A percentile compares a stretch with the other conserved stretches of the same genome.
phyloP scores from a whole-genome alignment of 2,797 vertebrate species.

The Cryptoprocta ferox region DNA sequence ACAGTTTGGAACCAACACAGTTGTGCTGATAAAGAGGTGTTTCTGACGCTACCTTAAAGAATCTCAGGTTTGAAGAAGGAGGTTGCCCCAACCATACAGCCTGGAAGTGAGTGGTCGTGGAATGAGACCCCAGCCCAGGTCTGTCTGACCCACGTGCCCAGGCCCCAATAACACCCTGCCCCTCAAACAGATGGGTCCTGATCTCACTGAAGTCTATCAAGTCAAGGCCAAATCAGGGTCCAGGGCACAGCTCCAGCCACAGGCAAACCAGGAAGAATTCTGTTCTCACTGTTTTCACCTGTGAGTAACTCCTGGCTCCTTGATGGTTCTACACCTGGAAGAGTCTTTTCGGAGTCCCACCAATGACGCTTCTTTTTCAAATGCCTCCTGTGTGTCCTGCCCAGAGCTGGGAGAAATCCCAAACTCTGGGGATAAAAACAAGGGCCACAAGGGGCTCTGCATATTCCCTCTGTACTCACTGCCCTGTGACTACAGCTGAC shows the following conservation, averaged over 20 bases:
- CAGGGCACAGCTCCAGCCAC: not conserved
- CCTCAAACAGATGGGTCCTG: not conserved
- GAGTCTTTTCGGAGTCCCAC: not conserved
- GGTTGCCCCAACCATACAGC: not conserved
- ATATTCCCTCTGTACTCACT: not conserved
- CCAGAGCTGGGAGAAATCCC: not conserved
- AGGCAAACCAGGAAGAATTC: not conserved
- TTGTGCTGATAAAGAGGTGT: not conserved
- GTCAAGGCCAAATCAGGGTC: not conserved
- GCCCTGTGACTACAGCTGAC: conserved; percentile 67
- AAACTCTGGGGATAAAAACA: conserved; percentile 7
- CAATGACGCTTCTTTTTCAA: not conserved
- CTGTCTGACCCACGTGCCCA: not conserved
- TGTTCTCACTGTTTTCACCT: not conserved
- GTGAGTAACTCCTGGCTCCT: not conserved
- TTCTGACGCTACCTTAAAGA: not conserved
- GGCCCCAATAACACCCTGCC: not conserved
- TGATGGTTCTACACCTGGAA: not conserved
- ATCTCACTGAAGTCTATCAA: not conserved
- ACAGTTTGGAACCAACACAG: not conserved
- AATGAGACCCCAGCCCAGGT: not conserved
- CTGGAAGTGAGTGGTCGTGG: not conserved
- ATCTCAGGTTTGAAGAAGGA: not conserved
- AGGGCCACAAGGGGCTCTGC: not conserved
- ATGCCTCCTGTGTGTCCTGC: not conserved